Evolutionary conservation across 2,888 invertebrate species (phyloP), one percentile per base, ranked within the genome.

Genomic region (Zaprionus bogoriensis): DNA sequence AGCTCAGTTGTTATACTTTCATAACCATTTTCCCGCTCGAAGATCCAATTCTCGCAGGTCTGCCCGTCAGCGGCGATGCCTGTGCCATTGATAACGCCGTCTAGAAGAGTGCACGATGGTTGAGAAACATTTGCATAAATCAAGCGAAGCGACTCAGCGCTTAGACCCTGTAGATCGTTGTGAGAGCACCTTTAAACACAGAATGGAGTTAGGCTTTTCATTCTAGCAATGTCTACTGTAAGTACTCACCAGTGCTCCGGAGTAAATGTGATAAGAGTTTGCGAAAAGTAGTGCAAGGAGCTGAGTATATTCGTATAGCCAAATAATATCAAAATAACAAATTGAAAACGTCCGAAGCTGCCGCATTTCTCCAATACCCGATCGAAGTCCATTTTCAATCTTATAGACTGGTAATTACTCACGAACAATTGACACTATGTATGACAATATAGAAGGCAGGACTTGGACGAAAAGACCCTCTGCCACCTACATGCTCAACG

Each of bases 1-100:
- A 93, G 64, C 74, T 94, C 92, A 28, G 94, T 92, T 2, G 93
- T 92, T 32, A 94, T 92, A 67, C 94, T 94, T 48, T 92, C 89
- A 72, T 92, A 93, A 28, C 92, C 92, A 74, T 91, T 92, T 23
- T 92, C 92, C 19, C 91, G 91, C 52, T 92, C 92, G 77, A 92
- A 94, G 30, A 91, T 91, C 93, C 93, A 94, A 19, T 92, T 91
- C 25, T 90, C 73, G 70, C 92, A 92, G 9, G 32, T 45, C 0
- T 75, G 82, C 4, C 17, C 53, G 22, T 68, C 63, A 2, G 73
- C 89, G 60, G 54, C 89, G 72, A 38, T 39, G 30, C 63, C 77
- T 9, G 79, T 80, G 9, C 88, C 85, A 25, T 79, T 77, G 22
- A 63, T 14, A 0, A 84, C 61, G n/a, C 28, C 50, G 1, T 46